A percentile compares a stretch with the other conserved stretches of the same genome.
phyloP scores from a whole-genome alignment of 35 echinoderm and acorn worm species.

The Ptychodera flava region DNA sequence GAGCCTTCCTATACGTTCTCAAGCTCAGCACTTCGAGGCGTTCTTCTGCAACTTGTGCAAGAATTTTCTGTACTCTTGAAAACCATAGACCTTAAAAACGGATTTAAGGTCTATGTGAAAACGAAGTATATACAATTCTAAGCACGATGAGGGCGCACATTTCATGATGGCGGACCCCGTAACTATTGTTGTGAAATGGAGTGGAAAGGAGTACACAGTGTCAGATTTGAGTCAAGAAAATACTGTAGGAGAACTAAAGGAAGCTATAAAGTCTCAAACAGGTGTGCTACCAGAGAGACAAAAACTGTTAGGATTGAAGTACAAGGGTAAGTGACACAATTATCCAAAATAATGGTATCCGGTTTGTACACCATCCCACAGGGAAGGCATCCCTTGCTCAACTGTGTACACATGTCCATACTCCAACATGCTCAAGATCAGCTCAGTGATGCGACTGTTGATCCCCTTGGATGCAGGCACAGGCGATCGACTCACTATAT shows the following conservation, averaged over 20 bases:
- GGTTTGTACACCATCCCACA: not conserved
- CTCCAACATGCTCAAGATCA: not conserved
- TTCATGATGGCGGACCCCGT: slow-evolving; percentile 81
- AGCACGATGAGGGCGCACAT: not conserved
- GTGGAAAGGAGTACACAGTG: slow-evolving; percentile 80
- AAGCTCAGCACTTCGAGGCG: no score
- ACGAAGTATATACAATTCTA: no score
- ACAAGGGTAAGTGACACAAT: slow-evolving; percentile 34
- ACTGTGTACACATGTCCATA: not conserved
- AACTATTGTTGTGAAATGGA: slow-evolving; percentile 82
- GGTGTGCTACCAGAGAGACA: slow-evolving; percentile 81
- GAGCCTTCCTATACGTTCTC: no score
- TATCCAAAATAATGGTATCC: not conserved
- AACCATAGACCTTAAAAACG: no score
- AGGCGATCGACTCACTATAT: not conserved
- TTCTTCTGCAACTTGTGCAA: no score
- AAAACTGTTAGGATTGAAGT: slow-evolving; percentile 85
- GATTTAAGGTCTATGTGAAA: no score
- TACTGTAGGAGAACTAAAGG: slow-evolving; percentile 85
- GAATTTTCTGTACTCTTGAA: no score
- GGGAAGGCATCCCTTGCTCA: no score
- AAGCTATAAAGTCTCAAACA: slow-evolving; percentile 67
- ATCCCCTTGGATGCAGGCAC: not conserved
- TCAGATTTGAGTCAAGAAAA: slow-evolving; percentile 38
- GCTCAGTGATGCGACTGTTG: not conserved